phyloP scores from a whole-genome alignment of 2,888 invertebrate species.

The Archips xylosteana region DNA sequence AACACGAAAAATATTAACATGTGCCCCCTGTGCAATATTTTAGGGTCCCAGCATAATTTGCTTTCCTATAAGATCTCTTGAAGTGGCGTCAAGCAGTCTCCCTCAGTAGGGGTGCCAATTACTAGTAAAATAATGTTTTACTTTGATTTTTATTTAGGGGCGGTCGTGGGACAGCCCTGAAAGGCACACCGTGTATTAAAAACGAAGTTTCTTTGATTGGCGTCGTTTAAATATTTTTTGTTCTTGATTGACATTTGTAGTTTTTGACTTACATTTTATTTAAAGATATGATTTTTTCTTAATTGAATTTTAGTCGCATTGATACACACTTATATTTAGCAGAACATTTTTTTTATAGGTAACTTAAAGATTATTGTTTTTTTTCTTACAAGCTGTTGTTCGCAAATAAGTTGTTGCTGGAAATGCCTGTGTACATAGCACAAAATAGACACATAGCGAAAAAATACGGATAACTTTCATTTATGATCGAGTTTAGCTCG shows the following conservation, averaged over 20 bases:
- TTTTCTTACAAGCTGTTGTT: too few species aligned
- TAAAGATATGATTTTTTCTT: neutral
- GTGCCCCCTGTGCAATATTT: slow-evolving; percentile 61
- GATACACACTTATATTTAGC: too few species aligned
- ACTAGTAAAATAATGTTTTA: slow-evolving; percentile 80
- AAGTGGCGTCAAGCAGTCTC: slow-evolving; percentile 77
- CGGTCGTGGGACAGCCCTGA: slow-evolving; percentile 83
- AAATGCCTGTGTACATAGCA: too few species aligned
- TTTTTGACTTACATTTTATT: slow-evolving; percentile 39
- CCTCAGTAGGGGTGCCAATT: slow-evolving; percentile 83
- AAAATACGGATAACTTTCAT: too few species aligned
- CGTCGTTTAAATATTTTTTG: slow-evolving; percentile 74
- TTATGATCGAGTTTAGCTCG: too few species aligned
- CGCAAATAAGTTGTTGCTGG: too few species aligned
- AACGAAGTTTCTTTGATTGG: slow-evolving; percentile 78
- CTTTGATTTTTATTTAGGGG: slow-evolving; percentile 84
- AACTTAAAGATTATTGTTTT: too few species aligned
- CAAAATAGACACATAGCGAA: too few species aligned
- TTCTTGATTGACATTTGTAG: slow-evolving; percentile 71
- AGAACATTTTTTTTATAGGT: too few species aligned
- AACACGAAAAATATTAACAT: slow-evolving; percentile 75
- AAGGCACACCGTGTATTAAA: slow-evolving; percentile 81
- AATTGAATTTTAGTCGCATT: too few species aligned
- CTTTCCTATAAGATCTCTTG: slow-evolving; percentile 81
- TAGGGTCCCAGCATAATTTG: slow-evolving; percentile 65